Evolutionary conservation across 2,797 vertebrate genomes (phyloP).

Genomic region (Spondyliosoma cantharus): DNA sequence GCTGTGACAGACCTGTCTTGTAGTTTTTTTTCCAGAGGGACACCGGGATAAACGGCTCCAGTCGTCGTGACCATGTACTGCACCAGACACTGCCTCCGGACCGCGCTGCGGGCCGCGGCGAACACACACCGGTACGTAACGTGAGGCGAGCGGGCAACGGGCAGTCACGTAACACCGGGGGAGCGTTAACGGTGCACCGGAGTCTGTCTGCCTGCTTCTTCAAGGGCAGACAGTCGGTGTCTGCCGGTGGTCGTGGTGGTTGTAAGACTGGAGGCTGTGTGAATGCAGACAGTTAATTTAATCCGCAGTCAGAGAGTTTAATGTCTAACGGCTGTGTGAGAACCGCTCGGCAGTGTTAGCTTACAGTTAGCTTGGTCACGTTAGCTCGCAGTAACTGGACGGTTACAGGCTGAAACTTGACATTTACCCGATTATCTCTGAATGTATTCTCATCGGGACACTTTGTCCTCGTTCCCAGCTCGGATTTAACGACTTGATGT

Average conservation of each 20-base stretch:
- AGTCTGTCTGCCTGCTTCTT: conserved; percentile 7
- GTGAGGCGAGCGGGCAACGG: neutral
- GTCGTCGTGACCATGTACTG: conserved; percentile 76
- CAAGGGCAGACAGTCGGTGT: conserved; percentile 71
- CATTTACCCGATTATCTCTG: rapidly evolving
- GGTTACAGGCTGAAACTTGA: neutral
- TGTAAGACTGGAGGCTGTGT: no score
- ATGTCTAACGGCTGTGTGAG: neutral
- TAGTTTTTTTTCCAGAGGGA: neutral
- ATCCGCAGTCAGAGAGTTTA: neutral
- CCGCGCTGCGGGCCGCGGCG: conserved; percentile 74
- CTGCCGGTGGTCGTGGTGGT: neutral
- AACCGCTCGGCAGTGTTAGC: neutral
- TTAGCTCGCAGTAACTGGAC: neutral
- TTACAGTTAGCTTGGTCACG: conserved; percentile 24
- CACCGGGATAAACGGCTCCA: conserved; percentile 10
- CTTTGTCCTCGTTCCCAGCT: neutral
- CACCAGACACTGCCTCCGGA: conserved; percentile 79
- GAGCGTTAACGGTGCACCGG: neutral
- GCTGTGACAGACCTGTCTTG: neutral
- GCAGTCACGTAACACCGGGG: conserved; percentile 18
- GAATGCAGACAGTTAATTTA: neutral
- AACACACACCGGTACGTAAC: conserved; percentile 78
- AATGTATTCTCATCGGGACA: neutral
- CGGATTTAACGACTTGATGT: rapidly evolving